Evolutionary conservation across 2,797 vertebrate species (phyloP), one percentile per base, ranked within the genome.

Genomic region (Trematomus bernacchii): DNA sequence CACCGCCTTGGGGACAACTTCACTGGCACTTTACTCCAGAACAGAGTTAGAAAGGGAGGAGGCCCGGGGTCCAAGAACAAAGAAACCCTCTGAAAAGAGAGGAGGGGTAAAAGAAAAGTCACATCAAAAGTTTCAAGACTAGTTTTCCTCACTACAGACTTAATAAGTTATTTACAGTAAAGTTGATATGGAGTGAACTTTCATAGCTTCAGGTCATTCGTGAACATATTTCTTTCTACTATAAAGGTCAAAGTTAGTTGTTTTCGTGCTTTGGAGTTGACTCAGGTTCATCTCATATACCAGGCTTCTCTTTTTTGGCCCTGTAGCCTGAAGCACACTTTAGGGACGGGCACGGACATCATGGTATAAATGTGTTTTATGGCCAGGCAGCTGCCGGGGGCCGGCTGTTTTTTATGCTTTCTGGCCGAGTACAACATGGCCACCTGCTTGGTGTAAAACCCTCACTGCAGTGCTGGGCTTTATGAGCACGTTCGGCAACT

Each of bases 351-450:
- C 89, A 71, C 6, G 86, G 89, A 92, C 91, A 95, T 94, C 89
- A 94, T 92, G 87, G 89, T 91, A 87, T 94, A 94, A 93, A 94
- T 94, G 93, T 93, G 89, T 94, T 95, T 95, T 94, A 96, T 90
- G 86, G 84, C 64, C 74, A 86, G 91, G 90, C 94, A 95, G 94
- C 94, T 96, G 94, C 92, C 62, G 81, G 84, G 85, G 80, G 90
- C 87, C 87, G 89, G 83, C 86, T 89, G 90, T 75, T 89, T 91
- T 91, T 94, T 92, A 90, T 91, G 87, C 80, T 87, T 92, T 90
- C 91, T 94, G 93, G 92, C 91, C 86, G 78, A 83, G 80, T 89
- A 87, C 89, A 91, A 91, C 92, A 87, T 64, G 83, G 89, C 94
- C 95, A 94, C 94, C 95, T 96, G 94, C 92, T 92, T 89, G 79